Evolutionary conservation across 2,797 vertebrate genomes (phyloP).

Genomic region (Melanotaenia nigrans): DNA sequence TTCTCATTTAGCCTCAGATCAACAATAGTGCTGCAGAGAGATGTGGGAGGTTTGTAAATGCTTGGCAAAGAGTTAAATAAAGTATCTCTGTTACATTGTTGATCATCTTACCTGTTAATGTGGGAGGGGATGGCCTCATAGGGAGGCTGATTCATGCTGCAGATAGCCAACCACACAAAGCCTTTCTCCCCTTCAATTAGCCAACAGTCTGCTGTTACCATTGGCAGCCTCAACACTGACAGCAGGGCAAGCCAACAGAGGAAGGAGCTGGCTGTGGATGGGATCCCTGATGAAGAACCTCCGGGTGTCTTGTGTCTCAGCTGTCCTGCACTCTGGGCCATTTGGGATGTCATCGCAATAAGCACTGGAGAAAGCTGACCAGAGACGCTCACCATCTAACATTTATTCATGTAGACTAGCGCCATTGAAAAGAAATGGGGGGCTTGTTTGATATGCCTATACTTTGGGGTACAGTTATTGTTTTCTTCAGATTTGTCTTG

Average conservation of each 20-base stretch:
- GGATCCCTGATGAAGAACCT: slow-evolving; percentile 57
- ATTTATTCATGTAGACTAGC: slow-evolving; percentile 40
- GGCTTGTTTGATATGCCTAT: slow-evolving; percentile 12
- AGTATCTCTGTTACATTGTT: not conserved
- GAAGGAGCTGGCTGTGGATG: slow-evolving; percentile 81
- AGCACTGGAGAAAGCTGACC: slow-evolving; percentile 58
- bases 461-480: slow-evolving; percentile 15
- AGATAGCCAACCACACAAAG: slow-evolving; percentile 98
- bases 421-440: slow-evolving; percentile 49
- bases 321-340: slow-evolving; percentile 57
- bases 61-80: not conserved
- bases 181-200: slow-evolving; percentile 98
- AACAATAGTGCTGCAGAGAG: slow-evolving; percentile 89
- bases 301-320: slow-evolving; percentile 81
- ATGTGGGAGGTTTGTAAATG: slow-evolving; percentile 14
- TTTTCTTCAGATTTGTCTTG: slow-evolving; percentile 3
- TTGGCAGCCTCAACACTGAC: slow-evolving; percentile 81
- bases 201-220: slow-evolving; percentile 93
- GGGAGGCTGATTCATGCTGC: slow-evolving; percentile 98
- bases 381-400: slow-evolving; percentile 56
- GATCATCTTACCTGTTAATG: slow-evolving; percentile 85
- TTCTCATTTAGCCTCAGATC: slow-evolving; percentile 98
- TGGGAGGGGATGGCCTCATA: slow-evolving; percentile 96
- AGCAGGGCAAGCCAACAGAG: slow-evolving; percentile 86
- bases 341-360: slow-evolving; percentile 47